These are phyloP conservation scores for Calcarius ornatus DNA, from an alignment of 2,113 vertebrate species.

Conservation along the genomic window DNA sequence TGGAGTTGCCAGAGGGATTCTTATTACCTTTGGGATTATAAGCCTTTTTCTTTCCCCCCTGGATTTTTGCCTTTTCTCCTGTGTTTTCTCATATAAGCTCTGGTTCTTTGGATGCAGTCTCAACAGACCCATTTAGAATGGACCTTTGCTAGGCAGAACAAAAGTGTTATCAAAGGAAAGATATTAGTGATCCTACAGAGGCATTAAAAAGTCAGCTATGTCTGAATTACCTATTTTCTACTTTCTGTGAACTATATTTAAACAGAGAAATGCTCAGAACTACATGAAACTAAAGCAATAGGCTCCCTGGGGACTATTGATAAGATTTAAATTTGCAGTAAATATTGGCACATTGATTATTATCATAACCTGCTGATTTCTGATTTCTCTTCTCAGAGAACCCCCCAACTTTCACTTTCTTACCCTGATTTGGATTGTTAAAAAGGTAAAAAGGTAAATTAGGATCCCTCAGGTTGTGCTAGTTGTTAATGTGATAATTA, in stretches of 20 bases:
- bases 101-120: slow-evolving; percentile 65
- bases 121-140: slow-evolving; percentile 65
- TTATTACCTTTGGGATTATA: slow-evolving; percentile 35
- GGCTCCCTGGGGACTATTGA: not conserved
- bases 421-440: not conserved
- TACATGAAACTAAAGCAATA: not conserved
- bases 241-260: not conserved
- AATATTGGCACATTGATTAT: not conserved
- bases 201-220: not conserved
- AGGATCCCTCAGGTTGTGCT: not conserved
- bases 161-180: not conserved
- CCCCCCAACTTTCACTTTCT: not conserved
- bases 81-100: slow-evolving; percentile 39
- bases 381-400: not conserved
- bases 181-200: not conserved
- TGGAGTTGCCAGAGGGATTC: slow-evolving; percentile 19
- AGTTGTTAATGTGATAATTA: not conserved
- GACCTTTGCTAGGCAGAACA: slow-evolving; percentile 64
- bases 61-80: slow-evolving; percentile 51
- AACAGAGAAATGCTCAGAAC: not conserved
- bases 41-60: not conserved
- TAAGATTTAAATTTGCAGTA: not conserved
- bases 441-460: not conserved
- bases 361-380: not conserved
- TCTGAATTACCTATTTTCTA: slow-evolving; percentile 6